These are phyloP conservation scores for Drosophila nr. perissopoda DNA, from an alignment of 2,888 invertebrate species.

Conservation along the genomic window DNA sequence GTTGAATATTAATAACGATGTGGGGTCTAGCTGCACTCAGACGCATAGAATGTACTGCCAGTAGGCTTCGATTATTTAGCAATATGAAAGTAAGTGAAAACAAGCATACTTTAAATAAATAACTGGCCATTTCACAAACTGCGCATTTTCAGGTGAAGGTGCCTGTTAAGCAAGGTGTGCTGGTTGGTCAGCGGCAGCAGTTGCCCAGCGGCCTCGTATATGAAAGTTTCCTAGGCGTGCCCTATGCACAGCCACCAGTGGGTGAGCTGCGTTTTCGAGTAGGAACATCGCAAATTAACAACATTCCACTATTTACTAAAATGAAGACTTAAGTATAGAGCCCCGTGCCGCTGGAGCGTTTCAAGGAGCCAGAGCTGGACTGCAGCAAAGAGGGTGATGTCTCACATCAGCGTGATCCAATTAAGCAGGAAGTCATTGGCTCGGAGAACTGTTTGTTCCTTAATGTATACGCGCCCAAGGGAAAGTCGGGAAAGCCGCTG, in stretches of 20 bases:
- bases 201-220: conserved; percentile 85
- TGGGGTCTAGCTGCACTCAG: conserved; percentile 12
- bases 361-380: conserved; percentile 75
- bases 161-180: conserved; percentile 85
- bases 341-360: conserved; percentile 80
- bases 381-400: conserved; percentile 80
- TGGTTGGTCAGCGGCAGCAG: conserved; percentile 85
- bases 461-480: conserved; percentile 82
- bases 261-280: conserved; percentile 84
- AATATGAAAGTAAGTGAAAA: conserved; percentile 51
- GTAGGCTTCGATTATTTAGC: conserved; percentile 43
- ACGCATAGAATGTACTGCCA: conserved; percentile 4
- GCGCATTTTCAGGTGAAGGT: conserved; percentile 68
- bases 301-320: background rate
- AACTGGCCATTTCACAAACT: background rate
- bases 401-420: conserved; percentile 79
- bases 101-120: background rate
- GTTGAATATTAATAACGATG: conserved; percentile 14
- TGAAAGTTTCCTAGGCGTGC: conserved; percentile 86
- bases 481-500: conserved; percentile 44
- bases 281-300: conserved; percentile 16
- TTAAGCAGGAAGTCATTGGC: conserved; percentile 66
- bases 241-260: conserved; percentile 87
- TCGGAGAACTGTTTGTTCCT: conserved; percentile 83
- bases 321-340: conserved; percentile 47